Conservation (phyloP, 2,888 invertebrate genomes). For the Eremobia ochroleuca region DNA sequence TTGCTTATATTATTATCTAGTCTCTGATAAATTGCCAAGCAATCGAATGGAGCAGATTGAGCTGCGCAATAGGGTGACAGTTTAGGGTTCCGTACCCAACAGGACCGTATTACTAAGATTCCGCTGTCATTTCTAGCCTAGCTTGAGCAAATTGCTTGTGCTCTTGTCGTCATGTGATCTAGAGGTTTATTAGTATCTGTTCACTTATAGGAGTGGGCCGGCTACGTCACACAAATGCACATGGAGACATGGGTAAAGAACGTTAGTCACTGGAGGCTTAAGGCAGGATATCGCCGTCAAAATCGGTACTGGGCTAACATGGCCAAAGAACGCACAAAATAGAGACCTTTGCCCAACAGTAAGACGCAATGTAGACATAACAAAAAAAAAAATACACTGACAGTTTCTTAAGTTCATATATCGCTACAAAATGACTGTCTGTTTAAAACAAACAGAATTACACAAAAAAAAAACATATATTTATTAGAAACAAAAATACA, state of each 20-base stretch:
- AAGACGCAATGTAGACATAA: no score
- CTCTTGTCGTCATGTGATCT: neutral
- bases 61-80: neutral
- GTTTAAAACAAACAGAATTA: neutral
- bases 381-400: no score
- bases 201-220: neutral
- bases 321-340: neutral
- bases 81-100: no score
- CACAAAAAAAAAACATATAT: no score
- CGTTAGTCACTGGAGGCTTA: neutral
- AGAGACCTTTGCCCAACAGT: no score
- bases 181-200: neutral
- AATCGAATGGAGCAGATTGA: slow-evolving; percentile 29
- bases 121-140: neutral
- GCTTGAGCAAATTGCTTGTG: neutral
- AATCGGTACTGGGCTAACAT: no score
- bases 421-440: neutral
- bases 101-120: no score
- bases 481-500: no score
- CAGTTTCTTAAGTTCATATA: no score
- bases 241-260: neutral
- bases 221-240: neutral
- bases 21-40: slow-evolving; percentile 26
- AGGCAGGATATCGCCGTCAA: no score
- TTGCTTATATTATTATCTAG: slow-evolving; percentile 44